A percentile compares a stretch with the other conserved stretches of the same genome.
Evolutionary conservation across 2,113 vertebrate species (phyloP).

Genomic region (Pachypanchax playfairii): DNA sequence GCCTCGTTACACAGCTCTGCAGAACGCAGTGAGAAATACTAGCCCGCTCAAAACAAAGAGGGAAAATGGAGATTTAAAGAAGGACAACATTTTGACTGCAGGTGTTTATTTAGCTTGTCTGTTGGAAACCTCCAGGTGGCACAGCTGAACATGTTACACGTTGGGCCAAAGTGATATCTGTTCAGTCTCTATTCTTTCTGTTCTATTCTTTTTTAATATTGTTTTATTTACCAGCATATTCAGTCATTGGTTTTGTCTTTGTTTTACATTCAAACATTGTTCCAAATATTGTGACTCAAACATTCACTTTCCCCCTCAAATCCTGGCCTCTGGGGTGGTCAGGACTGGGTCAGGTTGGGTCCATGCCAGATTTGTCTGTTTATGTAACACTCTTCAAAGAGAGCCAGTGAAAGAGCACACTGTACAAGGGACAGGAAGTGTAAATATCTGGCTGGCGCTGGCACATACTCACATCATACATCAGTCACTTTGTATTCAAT

Average conservation of each 20-base stretch:
- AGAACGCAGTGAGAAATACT: conserved; percentile 58
- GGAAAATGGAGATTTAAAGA: conserved; percentile 52
- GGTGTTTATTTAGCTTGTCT: conserved; percentile 56
- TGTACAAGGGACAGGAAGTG: conserved; percentile 60
- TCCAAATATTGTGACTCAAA: conserved; percentile 24
- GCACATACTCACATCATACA: conserved; percentile 44
- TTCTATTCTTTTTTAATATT: not conserved
- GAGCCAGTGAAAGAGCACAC: conserved; percentile 62
- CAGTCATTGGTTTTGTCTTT: not conserved
- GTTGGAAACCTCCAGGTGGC: conserved; percentile 42
- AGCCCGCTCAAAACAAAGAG: conserved; percentile 57
- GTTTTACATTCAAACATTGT: conserved; percentile 23
- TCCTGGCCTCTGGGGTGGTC: conserved; percentile 59
- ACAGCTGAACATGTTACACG: conserved; percentile 17
- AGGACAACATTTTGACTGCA: conserved; percentile 43
- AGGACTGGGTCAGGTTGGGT: conserved; percentile 50
- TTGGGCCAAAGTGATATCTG: too few species aligned
- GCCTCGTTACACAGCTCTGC: conserved; percentile 65
- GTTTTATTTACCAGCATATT: not conserved
- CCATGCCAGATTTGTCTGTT: conserved; percentile 57
- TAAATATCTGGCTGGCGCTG: conserved; percentile 67
- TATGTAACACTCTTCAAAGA: conserved; percentile 72
- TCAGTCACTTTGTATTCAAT: conserved; percentile 14
- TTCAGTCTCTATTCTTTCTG: not conserved
- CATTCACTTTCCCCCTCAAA: conserved; percentile 33